Conservation (phyloP, 2,113 vertebrate species). For the Anser cygnoides region DNA sequence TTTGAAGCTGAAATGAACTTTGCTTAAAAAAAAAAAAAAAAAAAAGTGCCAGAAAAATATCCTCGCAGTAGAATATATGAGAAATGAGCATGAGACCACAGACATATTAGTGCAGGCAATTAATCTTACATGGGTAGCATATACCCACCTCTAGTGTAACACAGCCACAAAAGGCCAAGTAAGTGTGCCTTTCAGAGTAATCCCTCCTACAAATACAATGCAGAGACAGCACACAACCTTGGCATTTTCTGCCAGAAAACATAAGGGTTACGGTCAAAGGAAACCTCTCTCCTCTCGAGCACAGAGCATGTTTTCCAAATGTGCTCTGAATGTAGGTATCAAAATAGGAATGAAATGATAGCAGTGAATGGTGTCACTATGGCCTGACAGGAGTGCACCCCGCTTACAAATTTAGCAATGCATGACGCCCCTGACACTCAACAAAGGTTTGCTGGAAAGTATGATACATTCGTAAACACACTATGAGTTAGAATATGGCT, state of each 20-base stretch:
- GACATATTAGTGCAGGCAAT: not conserved
- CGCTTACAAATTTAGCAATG: not conserved
- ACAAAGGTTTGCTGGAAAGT: not conserved
- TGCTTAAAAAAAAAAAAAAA: not conserved
- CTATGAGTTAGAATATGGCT: not conserved
- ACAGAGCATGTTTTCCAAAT: not conserved
- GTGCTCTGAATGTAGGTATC: not conserved
- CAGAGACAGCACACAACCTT: not conserved
- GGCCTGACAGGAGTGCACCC: not conserved
- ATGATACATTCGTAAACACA: not conserved
- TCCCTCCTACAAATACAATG: not conserved
- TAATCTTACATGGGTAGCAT: not conserved
- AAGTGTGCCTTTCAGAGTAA: not conserved
- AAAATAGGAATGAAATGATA: not conserved
- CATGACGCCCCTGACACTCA: not conserved
- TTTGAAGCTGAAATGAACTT: not conserved
- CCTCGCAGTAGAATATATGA: not conserved
- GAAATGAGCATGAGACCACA: not conserved
- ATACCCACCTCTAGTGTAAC: not conserved
- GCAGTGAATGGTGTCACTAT: not conserved
- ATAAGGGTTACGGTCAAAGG: not conserved
- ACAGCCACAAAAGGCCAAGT: not conserved
- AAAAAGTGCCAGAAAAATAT: not conserved
- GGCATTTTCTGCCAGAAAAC: not conserved
- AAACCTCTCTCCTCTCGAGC: not conserved